Base-by-base conservation (phyloP, 2,797 vertebrate genomes). In the Syncerus caffer region DNA sequence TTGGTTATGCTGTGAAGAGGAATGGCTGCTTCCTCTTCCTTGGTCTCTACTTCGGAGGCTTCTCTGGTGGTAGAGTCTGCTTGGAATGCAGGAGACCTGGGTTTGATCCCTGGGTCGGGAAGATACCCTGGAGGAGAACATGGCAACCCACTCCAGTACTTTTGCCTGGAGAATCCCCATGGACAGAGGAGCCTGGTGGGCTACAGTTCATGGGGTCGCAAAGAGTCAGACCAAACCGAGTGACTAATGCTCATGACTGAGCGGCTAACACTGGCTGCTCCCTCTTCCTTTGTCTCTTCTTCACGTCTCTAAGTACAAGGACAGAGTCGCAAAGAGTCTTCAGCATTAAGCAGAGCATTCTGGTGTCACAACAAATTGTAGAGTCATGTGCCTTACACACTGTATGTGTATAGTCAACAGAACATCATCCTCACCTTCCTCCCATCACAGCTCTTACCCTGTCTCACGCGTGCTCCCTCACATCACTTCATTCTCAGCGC, bases 381-480 rank as follows among this genome's bases (percentile, higher is more conserved):
- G 64, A 83, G 14, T 21, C 62, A 5, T 14, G n/a, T 15, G 58
- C 55, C 51, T 64, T n/a, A 11, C 12, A n/a, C 23, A 16, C 3
- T 1, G 27, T 17, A 8, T 15, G 23, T 1, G 10, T 17, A 6
- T 5, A 31, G 58, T 7, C 55, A 19, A 57, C 6, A 42, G 90
- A 90, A n/a, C 16, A 19, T 47, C 8, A 50, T 29, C 23, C 6
- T 42, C 0, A 1, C 12, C 21, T 42, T 27, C 31, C 2, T 80
- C 7, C 6, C 38, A 4, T 19, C 45, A 2, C 5, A n/a, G 38
- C n/a, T 55, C 38, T 31, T 51, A 17, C 42, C 50, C 10, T 27
- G n/a, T 0, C 15, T 53, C 31, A 3, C 1, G 9, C n/a, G 58
- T 3, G 29, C 2, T 23, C 7, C 45, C 19, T 7, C 38, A 50